Base-by-base conservation (phyloP, 2,888 invertebrate genomes). In the Malthinus flaveolus region DNA sequence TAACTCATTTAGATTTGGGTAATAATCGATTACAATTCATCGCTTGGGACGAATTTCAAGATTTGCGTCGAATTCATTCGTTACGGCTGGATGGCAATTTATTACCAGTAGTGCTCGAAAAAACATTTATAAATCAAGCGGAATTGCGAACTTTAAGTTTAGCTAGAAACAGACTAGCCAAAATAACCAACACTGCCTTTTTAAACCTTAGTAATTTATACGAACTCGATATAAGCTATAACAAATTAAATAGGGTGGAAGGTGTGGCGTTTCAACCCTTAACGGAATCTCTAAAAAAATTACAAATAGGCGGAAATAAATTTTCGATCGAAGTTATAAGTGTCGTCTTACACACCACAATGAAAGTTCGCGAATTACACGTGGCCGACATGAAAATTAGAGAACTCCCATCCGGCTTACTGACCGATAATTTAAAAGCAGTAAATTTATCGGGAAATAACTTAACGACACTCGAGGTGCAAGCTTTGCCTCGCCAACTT, bases 21-120 rank as follows among this genome's bases (percentile, higher is more conserved):
- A 84, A 89, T 73, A 92, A 92, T 79, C 83, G 83, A 56, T 87
- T 91, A 74, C 89, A 89, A 78, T 90, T 87, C 76, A 78, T 90
- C 50, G 85, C 86, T 64, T 81, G 85, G 45, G 89, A 89, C 70
- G 89, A 90, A 74, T 90, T 88, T 73, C 82, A 83, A 66, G 87
- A 87, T 72, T 81, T 90, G 46, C 86, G 84, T 69, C 84, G 84
- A 59, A 77, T 91, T 33, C 84, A 82, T 71, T 84, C 79, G 66
- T 78, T 90, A 44, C 82, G 83, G 66, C 78, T 92, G 63, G 90
- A 91, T 69, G 90, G 91, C 12, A 92, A 92, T 79, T 87, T 88
- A 74, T 76, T 92, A 66, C 88, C 90, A 1, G 89, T 90, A 10
- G 83, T 90, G 49, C 83, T 91, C 45, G 89, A 90, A 76, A 82